Percentiles rank a stretch among this genome's conserved stretches.
Evolutionary conservation across 1,140 invertebrate genomes (phyloP).

Genomic region (Wasmannia auropunctata): DNA sequence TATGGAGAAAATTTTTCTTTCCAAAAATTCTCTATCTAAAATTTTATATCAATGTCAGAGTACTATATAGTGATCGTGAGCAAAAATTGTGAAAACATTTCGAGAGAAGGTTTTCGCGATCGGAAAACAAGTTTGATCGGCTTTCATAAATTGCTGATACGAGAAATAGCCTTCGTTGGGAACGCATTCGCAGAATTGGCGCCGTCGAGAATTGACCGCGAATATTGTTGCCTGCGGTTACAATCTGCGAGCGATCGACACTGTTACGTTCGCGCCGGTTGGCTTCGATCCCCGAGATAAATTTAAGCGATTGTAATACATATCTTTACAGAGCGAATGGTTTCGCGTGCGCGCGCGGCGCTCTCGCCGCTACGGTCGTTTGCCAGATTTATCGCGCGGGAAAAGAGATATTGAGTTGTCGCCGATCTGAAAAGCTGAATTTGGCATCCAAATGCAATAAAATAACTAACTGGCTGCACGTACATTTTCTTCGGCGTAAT

Average conservation of each 20-base stretch:
- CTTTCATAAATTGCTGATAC: constrained; percentile 26
- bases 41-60: neutral
- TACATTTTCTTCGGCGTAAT: neutral
- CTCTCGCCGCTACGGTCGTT: constrained; percentile 3
- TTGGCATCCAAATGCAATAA: neutral
- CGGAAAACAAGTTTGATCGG: constrained; percentile 36
- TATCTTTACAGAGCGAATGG: constrained; percentile 9
- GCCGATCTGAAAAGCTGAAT: neutral
- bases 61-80: neutral
- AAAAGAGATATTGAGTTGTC: neutral
- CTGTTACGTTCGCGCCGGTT: constrained; percentile 31
- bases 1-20: neutral
- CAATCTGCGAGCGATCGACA: constrained; percentile 42
- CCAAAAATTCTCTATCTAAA: neutral
- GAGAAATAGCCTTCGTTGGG: constrained; percentile 18
- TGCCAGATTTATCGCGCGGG: constrained; percentile 5
- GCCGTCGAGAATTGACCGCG: constrained; percentile 41
- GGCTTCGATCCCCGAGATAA: constrained; percentile 51
- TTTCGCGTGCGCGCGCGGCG: neutral
- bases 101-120: neutral
- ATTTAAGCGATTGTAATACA: constrained; percentile 52
- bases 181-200: constrained; percentile 36
- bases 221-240: constrained; percentile 52
- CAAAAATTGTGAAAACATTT: neutral
- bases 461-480: neutral